Evolutionary conservation across 2,888 invertebrate genomes (phyloP).

Genomic region (Meghimatium bilineatum): DNA sequence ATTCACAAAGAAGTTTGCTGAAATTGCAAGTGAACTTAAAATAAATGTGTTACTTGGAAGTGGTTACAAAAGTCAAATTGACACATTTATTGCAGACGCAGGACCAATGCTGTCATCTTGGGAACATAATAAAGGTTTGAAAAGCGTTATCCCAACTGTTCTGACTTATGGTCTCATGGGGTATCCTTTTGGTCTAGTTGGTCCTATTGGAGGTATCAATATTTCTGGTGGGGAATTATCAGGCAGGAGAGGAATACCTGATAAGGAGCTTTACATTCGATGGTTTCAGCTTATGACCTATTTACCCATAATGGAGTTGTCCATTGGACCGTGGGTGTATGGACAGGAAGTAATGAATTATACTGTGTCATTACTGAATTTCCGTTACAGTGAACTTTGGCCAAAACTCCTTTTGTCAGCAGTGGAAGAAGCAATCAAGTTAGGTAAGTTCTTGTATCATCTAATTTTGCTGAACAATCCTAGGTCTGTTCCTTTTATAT

Average conservation of each 20-base stretch:
- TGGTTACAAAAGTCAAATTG: constrained; percentile 87
- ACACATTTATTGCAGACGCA: constrained; percentile 88
- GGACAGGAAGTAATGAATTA: constrained; percentile 80
- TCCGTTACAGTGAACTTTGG: constrained; percentile 51
- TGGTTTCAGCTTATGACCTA: constrained; percentile 93
- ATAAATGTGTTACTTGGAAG: constrained; percentile 88
- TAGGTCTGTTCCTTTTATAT: too few relatives aligned
- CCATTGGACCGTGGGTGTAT: constrained; percentile 91
- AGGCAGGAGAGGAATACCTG: constrained; percentile 59
- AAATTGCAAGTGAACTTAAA: constrained; percentile 78
- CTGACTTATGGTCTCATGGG: constrained; percentile 84
- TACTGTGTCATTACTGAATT: constrained; percentile 57
- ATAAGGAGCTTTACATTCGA: constrained; percentile 82
- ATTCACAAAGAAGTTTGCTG: constrained; percentile 63
- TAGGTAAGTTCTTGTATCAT: constrained; percentile 48
- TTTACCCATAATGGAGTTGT: constrained; percentile 93
- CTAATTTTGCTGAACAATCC: too few relatives aligned
- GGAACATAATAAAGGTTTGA: constrained; percentile 86
- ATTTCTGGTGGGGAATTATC: constrained; percentile 47
- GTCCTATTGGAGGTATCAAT: constrained; percentile 91
- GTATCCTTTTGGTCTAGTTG: constrained; percentile 92
- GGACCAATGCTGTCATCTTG: constrained; percentile 92
- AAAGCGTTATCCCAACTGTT: constrained; percentile 89
- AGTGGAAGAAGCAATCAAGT: constrained; percentile 61
- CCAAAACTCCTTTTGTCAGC: constrained; percentile 58